Base-by-base conservation (phyloP, 2,113 vertebrate genomes). In the Actenoides hombroni region DNA sequence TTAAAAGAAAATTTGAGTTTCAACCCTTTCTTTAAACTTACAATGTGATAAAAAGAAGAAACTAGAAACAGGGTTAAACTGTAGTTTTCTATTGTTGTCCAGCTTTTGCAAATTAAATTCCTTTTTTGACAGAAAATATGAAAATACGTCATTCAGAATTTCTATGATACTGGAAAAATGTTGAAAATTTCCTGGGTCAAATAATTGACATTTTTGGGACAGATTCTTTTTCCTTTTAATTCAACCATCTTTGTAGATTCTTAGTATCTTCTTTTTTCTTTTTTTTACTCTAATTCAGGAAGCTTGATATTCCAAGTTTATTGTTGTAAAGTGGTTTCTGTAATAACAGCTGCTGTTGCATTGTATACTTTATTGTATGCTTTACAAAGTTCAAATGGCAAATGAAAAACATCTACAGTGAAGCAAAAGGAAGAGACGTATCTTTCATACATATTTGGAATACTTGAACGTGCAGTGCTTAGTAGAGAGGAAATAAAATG, bases 311-410 rank as follows among this genome's bases (percentile, higher is more conserved):
- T 75, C 35, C 33, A 48, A 37, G 21, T 65, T 83, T 56, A 67
- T 44, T 49, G 18, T 33, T 77, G 23, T 24, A 35, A 74, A 54
- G 23, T 48, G 5, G 4, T 48, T 90, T 69, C 19, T 65, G 78
- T 70, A 37, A 29, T 40, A 74, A 59, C 23, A 90, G 37, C 67
- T 90, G 54, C 26, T 63, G 9, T 53, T 86, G 26, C 7, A 24
- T 37, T 74, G 29, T 37, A 14, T 44, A 49, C 19, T 63, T 78
- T 25, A 13, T 42, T 40, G 28, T 75, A 14, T 51, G 11, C 16
- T 80, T 95, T 94, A 76, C 16, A 37, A 75, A 91, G 91, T 95
- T 95, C 92, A 97, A 83, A 85, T 83, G 81, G 42, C 56, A 95
- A 76, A 83, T 70, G 59, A 29, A 79, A 88, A 94, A 84, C 90